Evolutionary conservation across 2,113 vertebrate species (phyloP).

Genomic region (Tenebrosternarchus preto): DNA sequence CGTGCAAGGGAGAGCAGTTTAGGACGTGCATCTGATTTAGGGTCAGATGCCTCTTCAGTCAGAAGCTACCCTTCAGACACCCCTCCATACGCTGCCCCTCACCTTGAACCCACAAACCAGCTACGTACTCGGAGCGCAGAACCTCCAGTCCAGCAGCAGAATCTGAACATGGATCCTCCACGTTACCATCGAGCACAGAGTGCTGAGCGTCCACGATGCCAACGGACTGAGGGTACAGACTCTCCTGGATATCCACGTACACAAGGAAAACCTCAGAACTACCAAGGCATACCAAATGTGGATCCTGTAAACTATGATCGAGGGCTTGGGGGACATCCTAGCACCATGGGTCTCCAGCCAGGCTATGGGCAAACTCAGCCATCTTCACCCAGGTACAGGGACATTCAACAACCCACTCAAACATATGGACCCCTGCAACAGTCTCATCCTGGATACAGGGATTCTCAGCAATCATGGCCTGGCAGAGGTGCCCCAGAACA

Average conservation of each 20-base stretch:
- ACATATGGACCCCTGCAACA: conserved; percentile 14
- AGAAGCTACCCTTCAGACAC: conserved; percentile 71
- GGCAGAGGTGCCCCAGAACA: conserved; percentile 29
- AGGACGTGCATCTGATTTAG: conserved; percentile 81
- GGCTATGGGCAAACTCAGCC: conserved; percentile 69
- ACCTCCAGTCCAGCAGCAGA: conserved; percentile 26
- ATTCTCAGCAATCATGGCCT: conserved; percentile 16
- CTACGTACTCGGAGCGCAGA: conserved; percentile 32
- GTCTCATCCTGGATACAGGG: conserved; percentile 1
- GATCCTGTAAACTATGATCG: conserved; percentile 50
- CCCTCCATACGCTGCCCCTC: conserved; percentile 51
- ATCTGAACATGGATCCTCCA: conserved; percentile 47
- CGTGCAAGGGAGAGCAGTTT: conserved; percentile 85
- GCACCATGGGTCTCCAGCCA: conserved; percentile 65
- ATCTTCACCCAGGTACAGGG: not conserved
- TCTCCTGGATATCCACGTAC: not conserved
- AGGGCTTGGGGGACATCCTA: conserved; percentile 63
- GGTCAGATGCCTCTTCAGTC: conserved; percentile 75
- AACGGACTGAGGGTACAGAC: conserved; percentile 21
- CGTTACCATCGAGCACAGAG: conserved; percentile 43
- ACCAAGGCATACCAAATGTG: conserved; percentile 48
- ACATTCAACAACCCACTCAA: conserved; percentile 25
- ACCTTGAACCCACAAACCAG: conserved; percentile 36
- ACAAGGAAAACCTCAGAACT: conserved; percentile 12
- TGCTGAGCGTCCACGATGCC: conserved; percentile 41